A percentile compares a stretch with the other conserved stretches of the same genome.
phyloP scores from a whole-genome alignment of 2,888 invertebrate genomes.

The Eupeodes luniger region DNA sequence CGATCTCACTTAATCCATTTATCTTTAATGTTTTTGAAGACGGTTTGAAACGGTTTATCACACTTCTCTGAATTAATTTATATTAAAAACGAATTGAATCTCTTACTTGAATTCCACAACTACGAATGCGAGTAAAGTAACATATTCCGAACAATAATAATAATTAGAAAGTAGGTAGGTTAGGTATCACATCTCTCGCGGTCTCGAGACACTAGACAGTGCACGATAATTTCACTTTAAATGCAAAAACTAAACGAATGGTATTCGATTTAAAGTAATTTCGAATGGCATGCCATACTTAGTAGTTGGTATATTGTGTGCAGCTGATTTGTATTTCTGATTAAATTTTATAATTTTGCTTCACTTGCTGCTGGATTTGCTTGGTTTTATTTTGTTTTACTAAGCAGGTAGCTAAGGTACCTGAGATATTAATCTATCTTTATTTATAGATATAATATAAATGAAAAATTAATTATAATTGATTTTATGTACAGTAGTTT shows the following conservation, averaged over 20 bases:
- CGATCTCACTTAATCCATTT: background rate
- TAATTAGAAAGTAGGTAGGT: constrained; percentile 64
- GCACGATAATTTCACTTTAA: constrained; percentile 70
- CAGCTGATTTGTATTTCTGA: constrained; percentile 37
- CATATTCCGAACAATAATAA: constrained; percentile 22
- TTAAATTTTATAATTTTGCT: constrained; percentile 12
- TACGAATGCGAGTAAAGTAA: background rate
- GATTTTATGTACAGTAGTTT: constrained; percentile 15
- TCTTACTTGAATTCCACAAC: background rate
- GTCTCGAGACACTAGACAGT: constrained; percentile 19
- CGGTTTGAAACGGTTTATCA: background rate
- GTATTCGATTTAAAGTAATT: constrained; percentile 51
- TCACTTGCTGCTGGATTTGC: background rate
- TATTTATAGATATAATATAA: constrained; percentile 9
- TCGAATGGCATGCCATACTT: constrained; percentile 39
- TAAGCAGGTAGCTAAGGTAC: constrained; percentile 11
- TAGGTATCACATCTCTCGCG: constrained; percentile 42
- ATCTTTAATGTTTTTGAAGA: background rate
- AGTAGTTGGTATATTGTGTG: background rate
- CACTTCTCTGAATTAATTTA: background rate
- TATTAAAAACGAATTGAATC: background rate
- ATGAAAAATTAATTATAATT: constrained; percentile 36
- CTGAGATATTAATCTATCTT: background rate
- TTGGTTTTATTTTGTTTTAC: background rate
- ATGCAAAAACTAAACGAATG: constrained; percentile 54